Base-by-base conservation (phyloP, 2,113 vertebrate species). In the Leucopsar rothschildi region DNA sequence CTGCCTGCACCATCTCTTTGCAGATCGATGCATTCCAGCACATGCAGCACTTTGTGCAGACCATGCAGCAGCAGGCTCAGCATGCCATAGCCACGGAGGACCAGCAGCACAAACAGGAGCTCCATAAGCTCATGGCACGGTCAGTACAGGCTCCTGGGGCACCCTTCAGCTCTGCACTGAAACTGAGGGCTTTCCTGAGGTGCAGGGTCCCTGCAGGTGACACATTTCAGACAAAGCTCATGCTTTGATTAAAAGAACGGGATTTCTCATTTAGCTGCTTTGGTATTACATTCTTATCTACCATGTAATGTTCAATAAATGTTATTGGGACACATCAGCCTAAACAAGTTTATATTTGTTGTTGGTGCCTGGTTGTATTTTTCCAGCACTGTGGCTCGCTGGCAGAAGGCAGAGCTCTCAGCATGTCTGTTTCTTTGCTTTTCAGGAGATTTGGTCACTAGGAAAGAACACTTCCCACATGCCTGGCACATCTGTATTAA, bases 91-190 rank as follows among this genome's bases (percentile, higher is more conserved):
- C 99, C 2, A 98, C 98, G 0, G 99, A 99, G 93, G 99, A 99
- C 97, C 99, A 99, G 93, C 99, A 99, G 95, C 99, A 99, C 94
- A 99, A 99, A 86, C 99, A 98, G 95, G 99, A 99, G 69, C 98
- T 99, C 68, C 99, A 99, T 92, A 99, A 99, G 86, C 99, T 99
- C 47, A 99, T 99, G 99, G 99, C 99, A 96, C 98, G 99, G 99
- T 99, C n/a, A 96, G 98, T 27, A 63, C 35, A 21, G 31, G 29
- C 5, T 5, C 33, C 31, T 57, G 27, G 27, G 25, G 5, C n/a
- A 21, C 69, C 21, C 29, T 28, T 40, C 11, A 63, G 64, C 69
- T 35, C 2, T 35, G 11, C 2, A 14, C 35, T 49, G 15, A 42
- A 28, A 19, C 24, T 1, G 1, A 9, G 27, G 20, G 29, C 42